Conservation (phyloP, 2,888 invertebrate species). For the Caenorhabditis sp. region DNA sequence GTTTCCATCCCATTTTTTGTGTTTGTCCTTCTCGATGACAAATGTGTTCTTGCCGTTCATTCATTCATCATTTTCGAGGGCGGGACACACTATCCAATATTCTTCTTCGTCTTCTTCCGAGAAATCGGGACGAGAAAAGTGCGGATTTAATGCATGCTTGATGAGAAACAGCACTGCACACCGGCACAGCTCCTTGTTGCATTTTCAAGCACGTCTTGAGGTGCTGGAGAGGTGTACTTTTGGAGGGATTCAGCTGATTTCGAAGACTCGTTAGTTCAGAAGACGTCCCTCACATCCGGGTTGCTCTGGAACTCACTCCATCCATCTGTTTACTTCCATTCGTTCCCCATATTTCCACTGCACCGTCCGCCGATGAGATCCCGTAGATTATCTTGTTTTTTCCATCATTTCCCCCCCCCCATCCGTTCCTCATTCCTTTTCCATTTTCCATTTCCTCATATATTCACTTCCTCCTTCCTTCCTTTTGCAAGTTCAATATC, state of each 20-base stretch:
- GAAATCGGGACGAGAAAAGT: neutral
- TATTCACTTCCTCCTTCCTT: neutral
- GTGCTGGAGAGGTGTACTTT: too few relatives aligned
- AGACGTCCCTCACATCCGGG: too few relatives aligned
- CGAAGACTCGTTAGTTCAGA: too few relatives aligned
- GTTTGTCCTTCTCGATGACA: constrained; percentile 33
- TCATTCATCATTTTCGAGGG: constrained; percentile 38
- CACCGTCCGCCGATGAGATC: too few relatives aligned
- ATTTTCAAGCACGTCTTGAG: constrained; percentile 4
- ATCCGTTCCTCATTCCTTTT: neutral
- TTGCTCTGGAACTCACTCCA: neutral
- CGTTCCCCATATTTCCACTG: too few relatives aligned
- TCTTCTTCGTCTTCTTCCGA: neutral
- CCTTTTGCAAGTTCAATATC: neutral
- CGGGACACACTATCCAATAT: too few relatives aligned
- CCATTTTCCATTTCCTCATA: neutral
- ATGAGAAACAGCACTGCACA: neutral
- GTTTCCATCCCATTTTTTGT: constrained; percentile 1
- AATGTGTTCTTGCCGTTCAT: constrained; percentile 16
- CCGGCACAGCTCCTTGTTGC: neutral
- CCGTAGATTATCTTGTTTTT: constrained; percentile 7
- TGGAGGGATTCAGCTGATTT: too few relatives aligned
- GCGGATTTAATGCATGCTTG: constrained; percentile 1
- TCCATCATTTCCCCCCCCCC: neutral
- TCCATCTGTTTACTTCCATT: neutral